Conservation (phyloP, 2,797 vertebrate genomes). For the Acanthurus tractus region DNA sequence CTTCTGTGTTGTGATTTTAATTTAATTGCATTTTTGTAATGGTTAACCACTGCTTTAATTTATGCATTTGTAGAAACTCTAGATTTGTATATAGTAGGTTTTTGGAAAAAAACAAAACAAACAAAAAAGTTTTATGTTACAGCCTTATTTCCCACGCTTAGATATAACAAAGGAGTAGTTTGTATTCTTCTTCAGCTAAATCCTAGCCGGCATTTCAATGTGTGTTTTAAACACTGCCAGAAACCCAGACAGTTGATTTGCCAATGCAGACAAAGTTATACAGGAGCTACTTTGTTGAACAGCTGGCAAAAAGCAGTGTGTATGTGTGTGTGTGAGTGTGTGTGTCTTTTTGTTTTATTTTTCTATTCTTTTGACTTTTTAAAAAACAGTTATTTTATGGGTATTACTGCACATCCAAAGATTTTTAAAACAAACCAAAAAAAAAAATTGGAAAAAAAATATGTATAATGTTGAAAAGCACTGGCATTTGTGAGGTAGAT, state of each 20-base stretch:
- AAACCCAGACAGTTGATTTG: slow-evolving; percentile 88
- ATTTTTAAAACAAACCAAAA: slow-evolving; percentile 87
- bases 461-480: slow-evolving; percentile 90
- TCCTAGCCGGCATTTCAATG: slow-evolving; percentile 91
- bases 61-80: slow-evolving; percentile 95
- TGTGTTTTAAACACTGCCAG: slow-evolving; percentile 96
- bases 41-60: slow-evolving; percentile 95
- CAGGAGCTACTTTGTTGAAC: slow-evolving; percentile 88
- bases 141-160: slow-evolving; percentile 91
- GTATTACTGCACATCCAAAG: slow-evolving; percentile 93
- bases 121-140: slow-evolving; percentile 90
- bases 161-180: slow-evolving; percentile 88
- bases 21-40: slow-evolving; percentile 94
- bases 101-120: slow-evolving; percentile 77
- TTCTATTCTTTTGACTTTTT: slow-evolving; percentile 90
- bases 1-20: slow-evolving; percentile 92
- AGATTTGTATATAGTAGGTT: slow-evolving; percentile 97
- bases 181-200: slow-evolving; percentile 88
- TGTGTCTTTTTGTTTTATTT: not conserved
- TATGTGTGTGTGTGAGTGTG: slow-evolving; percentile 56
- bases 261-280: slow-evolving; percentile 87
- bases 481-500: slow-evolving; percentile 92
- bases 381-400: slow-evolving; percentile 88
- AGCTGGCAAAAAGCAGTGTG: slow-evolving; percentile 89
- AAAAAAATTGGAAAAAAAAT: slow-evolving; percentile 82